Evolutionary conservation across 2,797 vertebrate genomes (phyloP).

Genomic region (Muscicapa comitata): DNA sequence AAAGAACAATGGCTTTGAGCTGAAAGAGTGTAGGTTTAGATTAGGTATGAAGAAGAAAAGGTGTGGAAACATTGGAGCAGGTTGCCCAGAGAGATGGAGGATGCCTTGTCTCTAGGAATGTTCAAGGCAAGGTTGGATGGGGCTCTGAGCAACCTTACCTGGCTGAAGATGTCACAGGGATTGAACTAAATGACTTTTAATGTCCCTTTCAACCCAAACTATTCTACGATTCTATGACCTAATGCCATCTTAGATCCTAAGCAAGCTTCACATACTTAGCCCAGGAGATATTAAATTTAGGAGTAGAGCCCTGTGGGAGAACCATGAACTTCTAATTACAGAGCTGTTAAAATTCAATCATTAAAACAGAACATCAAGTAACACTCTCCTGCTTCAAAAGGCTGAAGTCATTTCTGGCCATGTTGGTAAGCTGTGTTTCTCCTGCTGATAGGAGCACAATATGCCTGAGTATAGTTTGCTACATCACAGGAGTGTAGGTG

Average conservation of each 20-base stretch:
- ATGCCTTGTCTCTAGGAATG: fast-evolving
- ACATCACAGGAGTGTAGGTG: background rate
- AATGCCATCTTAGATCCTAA: background rate
- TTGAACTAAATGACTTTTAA: background rate
- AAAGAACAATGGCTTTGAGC: background rate
- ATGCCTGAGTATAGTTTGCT: background rate
- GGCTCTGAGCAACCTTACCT: background rate
- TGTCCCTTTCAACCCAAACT: background rate
- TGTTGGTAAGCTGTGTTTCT: background rate
- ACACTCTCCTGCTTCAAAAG: background rate
- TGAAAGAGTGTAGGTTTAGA: background rate
- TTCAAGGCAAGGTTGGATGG: background rate
- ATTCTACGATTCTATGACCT: background rate
- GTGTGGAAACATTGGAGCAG: background rate
- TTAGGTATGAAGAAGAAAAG: background rate
- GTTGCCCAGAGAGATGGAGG: background rate
- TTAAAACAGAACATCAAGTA: background rate
- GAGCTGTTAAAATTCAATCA: background rate
- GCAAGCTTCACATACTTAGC: background rate
- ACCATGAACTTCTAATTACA: background rate
- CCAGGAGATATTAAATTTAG: background rate
- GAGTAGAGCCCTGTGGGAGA: background rate
- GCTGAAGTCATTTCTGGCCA: background rate
- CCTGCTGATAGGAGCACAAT: background rate
- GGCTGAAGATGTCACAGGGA: background rate